Evolutionary conservation across 2,113 vertebrate genomes (phyloP), one percentile per base, ranked within the genome.

Genomic region (Hypomesus transpacificus): DNA sequence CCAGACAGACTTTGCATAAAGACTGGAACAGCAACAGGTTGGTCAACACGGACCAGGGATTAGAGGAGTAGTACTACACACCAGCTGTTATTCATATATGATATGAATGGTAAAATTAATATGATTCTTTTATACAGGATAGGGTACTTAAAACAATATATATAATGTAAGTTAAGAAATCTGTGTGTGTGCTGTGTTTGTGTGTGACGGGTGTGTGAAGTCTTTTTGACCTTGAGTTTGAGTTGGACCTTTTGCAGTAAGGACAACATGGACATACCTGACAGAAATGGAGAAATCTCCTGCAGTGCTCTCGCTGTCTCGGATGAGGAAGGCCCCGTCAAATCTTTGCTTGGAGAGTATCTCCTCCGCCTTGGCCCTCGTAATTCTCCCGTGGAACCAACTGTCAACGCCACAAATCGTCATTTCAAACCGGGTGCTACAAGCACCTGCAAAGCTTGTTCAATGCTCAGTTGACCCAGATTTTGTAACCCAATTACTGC

Each of bases 301-400:
- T 0, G 93, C 93, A 28, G 93, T 92, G 0, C 94, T 95, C 88
- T 95, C 93, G 2, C 94, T 94, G 88, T 95, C 95, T 65, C 93
- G 88, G 86, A 96, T 93, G 22, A 96, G 92, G 82, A 95, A 95
- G 76, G 94, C 95, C 82, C 94, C 93, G 1, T 95, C 93, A 0
- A 93, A 91, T 85, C 93, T 92, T 87, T 95, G 94, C 88, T 95
- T 95, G 77, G 92, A 94, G 59, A 95, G 86, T 89, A 95, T 92
- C 86, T 95, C 95, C 83, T 96, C 95, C 84, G 95, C 94, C 84
- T 94, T 94, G 0, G 91, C 94, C 87, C 93, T 87, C 56, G 92
- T 91, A 76, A 96, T 94, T 89, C 95, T 94, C 71, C 94, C 94
- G 83, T 94, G 93, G 89, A 95, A 96, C 94, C 95, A 96, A 81